phyloP scores from a whole-genome alignment of 2,797 vertebrate species.

The Enteromius anoplus region DNA sequence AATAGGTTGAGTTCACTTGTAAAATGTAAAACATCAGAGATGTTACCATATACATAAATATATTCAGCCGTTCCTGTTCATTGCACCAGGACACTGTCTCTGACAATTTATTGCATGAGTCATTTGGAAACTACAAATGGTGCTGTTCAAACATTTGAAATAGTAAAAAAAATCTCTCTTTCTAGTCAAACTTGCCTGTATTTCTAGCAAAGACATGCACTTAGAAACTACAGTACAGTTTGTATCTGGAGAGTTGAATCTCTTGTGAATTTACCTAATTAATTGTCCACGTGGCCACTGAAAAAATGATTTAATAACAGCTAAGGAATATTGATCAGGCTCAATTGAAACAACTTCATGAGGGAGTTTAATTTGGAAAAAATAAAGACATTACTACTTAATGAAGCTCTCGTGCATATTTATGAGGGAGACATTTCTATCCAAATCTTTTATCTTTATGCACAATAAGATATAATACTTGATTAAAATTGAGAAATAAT shows the following conservation, averaged over 20 bases:
- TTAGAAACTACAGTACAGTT: not conserved
- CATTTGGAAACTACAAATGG: constrained; percentile 24
- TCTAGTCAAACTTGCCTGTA: not conserved
- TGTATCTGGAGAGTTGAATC: constrained; percentile 1
- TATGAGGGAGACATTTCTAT: not conserved
- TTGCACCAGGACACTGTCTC: not conserved
- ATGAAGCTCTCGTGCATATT: not conserved
- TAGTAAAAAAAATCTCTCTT: not conserved
- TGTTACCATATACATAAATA: constrained; percentile 16
- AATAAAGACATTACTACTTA: not conserved
- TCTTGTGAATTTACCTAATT: constrained; percentile 7
- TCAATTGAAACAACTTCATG: not conserved
- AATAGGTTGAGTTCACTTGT: not conserved
- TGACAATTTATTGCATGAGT: constrained; percentile 27
- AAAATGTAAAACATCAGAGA: constrained; percentile 13
- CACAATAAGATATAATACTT: constrained; percentile 40
- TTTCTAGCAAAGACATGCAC: not conserved
- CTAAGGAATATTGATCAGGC: constrained; percentile 7
- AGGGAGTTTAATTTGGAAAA: not conserved
- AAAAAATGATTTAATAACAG: constrained; percentile 13
- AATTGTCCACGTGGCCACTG: constrained; percentile 20
- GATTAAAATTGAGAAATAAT: constrained; percentile 70
- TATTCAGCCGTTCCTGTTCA: constrained; percentile 17
- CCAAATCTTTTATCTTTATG: not conserved
- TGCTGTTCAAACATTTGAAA: not conserved